Percentiles rank a stretch among this genome's conserved stretches.
Evolutionary conservation across 2,888 invertebrate genomes (phyloP).

Genomic region (Polymixis lichenea): DNA sequence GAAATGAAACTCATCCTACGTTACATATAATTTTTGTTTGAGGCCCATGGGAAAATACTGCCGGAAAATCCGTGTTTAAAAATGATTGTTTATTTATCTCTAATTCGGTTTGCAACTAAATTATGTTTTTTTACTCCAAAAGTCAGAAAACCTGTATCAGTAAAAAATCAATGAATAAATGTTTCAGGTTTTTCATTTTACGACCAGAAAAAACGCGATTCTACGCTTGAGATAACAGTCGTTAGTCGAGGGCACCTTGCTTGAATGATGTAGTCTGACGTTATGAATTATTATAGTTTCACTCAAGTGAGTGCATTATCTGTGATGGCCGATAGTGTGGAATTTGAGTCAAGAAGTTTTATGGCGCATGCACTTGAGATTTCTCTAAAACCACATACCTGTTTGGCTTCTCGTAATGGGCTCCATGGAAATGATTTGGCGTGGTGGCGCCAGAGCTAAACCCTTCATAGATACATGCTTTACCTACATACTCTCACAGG

Average conservation of each 20-base stretch:
- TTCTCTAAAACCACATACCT: background rate
- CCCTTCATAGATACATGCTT: background rate
- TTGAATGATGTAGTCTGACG: constrained; percentile 51
- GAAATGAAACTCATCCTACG: constrained; percentile 25
- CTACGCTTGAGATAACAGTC: constrained; percentile 65
- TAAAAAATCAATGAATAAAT: constrained; percentile 23
- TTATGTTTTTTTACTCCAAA: background rate
- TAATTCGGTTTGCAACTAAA: constrained; percentile 7
- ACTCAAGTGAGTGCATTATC: constrained; percentile 43
- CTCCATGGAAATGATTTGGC: background rate
- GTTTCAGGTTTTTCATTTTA: constrained; percentile 51
- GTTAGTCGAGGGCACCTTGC: constrained; percentile 57
- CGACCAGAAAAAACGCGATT: constrained; percentile 56
- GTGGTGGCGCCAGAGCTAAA: background rate
- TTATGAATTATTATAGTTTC: constrained; percentile 44
- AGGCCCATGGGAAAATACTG: constrained; percentile 33
- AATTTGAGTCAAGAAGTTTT: constrained; percentile 26
- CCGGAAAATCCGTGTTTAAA: constrained; percentile 23
- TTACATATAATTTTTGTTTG: constrained; percentile 21
- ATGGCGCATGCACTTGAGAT: constrained; percentile 15
- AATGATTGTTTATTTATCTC: constrained; percentile 7
- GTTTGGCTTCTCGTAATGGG: background rate
- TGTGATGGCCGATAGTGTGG: constrained; percentile 20
- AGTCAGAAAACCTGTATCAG: constrained; percentile 36
- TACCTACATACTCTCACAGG: background rate